Percentiles rank a stretch among this genome's conserved stretches.
Conservation (phyloP, 2,888 invertebrate species). For the Melanargia galathea region DNA sequence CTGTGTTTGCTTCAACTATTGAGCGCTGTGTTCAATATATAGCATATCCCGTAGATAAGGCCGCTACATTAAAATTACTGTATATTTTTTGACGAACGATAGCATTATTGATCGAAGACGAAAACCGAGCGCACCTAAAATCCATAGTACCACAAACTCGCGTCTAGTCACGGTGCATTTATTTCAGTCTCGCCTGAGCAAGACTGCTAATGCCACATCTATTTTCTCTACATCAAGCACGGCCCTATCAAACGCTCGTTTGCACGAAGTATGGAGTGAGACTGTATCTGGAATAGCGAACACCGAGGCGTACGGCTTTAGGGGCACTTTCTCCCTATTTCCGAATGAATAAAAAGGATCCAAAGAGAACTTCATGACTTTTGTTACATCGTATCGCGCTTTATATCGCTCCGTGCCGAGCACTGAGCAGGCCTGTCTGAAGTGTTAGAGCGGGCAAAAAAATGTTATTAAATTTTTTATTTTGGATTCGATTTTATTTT, state of each 20-base stretch:
- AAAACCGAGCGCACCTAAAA: too few species aligned
- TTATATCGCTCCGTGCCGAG: slow-evolving; percentile 47
- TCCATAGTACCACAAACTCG: neutral
- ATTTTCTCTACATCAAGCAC: slow-evolving; percentile 47
- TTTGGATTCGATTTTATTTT: neutral
- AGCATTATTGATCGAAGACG: too few species aligned
- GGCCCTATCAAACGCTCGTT: slow-evolving; percentile 78
- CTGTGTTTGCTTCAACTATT: too few species aligned
- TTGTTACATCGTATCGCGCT: slow-evolving; percentile 69
- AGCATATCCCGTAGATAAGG: too few species aligned
- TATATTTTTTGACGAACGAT: too few species aligned
- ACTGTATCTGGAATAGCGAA: slow-evolving; percentile 70
- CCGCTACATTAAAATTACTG: too few species aligned
- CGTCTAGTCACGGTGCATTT: slow-evolving; percentile 4
- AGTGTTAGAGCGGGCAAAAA: neutral
- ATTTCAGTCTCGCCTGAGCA: neutral
- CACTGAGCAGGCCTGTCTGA: neutral
- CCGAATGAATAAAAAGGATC: slow-evolving; percentile 74
- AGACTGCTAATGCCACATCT: slow-evolving; percentile 44
- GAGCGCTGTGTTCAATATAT: too few species aligned
- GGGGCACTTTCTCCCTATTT: slow-evolving; percentile 77
- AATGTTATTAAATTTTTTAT: too few species aligned
- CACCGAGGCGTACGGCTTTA: slow-evolving; percentile 68
- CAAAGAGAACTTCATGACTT: slow-evolving; percentile 75
- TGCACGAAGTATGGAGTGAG: slow-evolving; percentile 74